These are phyloP conservation scores for Agrotis exclamationis DNA, from an alignment of 2,888 invertebrate genomes.

Conservation along the genomic window DNA sequence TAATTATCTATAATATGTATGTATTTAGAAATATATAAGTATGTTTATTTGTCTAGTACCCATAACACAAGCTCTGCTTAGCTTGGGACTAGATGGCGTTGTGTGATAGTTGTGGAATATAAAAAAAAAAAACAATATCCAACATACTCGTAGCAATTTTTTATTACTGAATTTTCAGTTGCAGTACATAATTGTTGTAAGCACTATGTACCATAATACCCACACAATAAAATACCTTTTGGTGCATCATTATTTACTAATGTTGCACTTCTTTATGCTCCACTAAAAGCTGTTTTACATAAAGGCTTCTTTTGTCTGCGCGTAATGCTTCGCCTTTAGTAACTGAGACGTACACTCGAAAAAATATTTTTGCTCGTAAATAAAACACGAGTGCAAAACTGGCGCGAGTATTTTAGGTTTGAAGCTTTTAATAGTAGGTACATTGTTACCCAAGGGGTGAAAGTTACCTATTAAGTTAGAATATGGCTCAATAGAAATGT, in stretches of 20 bases:
- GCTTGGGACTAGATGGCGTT: too few relatives aligned
- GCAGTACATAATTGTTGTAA: background rate
- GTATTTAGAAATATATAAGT: too few relatives aligned
- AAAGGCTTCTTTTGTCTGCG: background rate
- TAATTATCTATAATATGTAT: too few relatives aligned
- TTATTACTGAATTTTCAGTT: background rate
- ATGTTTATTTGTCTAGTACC: too few relatives aligned
- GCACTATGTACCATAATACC: too few relatives aligned
- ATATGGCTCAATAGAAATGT: too few relatives aligned
- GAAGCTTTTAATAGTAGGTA: too few relatives aligned
- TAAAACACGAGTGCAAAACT: conserved; percentile 15
- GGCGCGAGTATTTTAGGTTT: conserved; percentile 11
- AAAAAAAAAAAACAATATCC: too few relatives aligned
- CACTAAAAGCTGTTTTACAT: background rate
- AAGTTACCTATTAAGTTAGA: too few relatives aligned
- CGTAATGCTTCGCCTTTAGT: background rate
- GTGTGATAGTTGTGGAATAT: too few relatives aligned
- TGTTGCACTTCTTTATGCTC: background rate
- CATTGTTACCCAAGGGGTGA: too few relatives aligned
- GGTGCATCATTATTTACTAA: background rate
- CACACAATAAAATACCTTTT: background rate
- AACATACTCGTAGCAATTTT: background rate
- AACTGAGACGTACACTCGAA: conserved; percentile 7
- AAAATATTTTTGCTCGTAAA: conserved; percentile 4
- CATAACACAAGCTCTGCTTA: too few relatives aligned